Evolutionary conservation across 2,113 vertebrate genomes (phyloP), one percentile per base, ranked within the genome.

Genomic region (Donacobius atricapilla): DNA sequence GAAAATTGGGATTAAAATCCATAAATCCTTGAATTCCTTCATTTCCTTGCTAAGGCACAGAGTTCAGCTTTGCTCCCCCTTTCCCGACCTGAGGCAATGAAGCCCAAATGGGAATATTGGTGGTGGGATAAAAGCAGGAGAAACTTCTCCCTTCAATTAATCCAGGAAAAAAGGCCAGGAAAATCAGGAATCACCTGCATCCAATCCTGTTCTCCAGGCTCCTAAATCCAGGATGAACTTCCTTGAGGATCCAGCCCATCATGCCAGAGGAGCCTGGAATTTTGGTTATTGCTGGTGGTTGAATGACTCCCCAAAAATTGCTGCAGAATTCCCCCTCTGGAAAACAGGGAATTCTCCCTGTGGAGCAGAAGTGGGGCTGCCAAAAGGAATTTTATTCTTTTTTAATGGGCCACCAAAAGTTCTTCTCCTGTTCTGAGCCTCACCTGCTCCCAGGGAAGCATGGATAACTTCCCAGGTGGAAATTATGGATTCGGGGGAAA

Each of bases 291-390:
- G 18, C 44, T 47, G 76, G 15, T 6, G 14, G 51, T 75, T 79
- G 22, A 70, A 18, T 0, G 3, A 17, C 22, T 56, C 31, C 39
- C 15, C 18, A 20, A 2, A 2, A 17, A 35, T 0, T 23, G 22
- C 40, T 78, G 40, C 12, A 40, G 60, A n/a, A 80, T 30, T 23
- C 24, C 37, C 11, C 3, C 22, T 70, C 24, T 63, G 42, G 2
- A 7, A 61, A 82, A 77, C 42, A 71, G 18, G 33, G 73, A 40
- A 79, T 83, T 91, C 24, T 25, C 53, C n/a, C 42, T 3, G 1
- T 0, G 7, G 47, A 50, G 39, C 23, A 71, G 42, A 53, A 65
- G 10, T 15, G n/a, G 13, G 4, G 7, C 20, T 44, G 24, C 40
- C 58, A n/a, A 27, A 72, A 39, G 21, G 53, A 14, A 10, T 13